phyloP scores from a whole-genome alignment of 1,140 invertebrate genomes.

The Camponotus pennsylvanicus region DNA sequence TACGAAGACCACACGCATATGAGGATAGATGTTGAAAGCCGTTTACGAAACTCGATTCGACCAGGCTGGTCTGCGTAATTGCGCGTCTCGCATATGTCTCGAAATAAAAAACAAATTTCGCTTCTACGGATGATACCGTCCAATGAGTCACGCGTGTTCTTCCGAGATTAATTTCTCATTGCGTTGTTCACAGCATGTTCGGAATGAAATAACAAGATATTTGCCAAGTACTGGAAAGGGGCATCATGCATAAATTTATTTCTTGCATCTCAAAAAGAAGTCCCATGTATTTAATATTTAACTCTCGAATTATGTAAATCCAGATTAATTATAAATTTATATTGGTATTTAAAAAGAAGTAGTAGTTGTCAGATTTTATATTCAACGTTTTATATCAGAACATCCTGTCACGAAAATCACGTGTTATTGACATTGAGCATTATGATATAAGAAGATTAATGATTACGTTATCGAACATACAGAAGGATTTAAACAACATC shows the following conservation, averaged over 20 bases:
- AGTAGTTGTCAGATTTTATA: background rate
- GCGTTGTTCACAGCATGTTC: background rate
- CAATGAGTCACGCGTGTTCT: conserved; percentile 22
- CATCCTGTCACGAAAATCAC: background rate
- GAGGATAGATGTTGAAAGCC: conserved; percentile 66
- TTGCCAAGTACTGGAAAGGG: too few relatives aligned
- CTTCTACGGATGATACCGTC: background rate
- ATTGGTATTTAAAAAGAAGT: background rate
- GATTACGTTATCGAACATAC: background rate
- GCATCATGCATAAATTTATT: too few relatives aligned
- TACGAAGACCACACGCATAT: conserved; percentile 72
- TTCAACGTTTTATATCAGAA: background rate
- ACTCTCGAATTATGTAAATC: background rate
- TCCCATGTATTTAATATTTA: background rate
- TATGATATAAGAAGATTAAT: background rate
- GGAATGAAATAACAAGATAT: background rate
- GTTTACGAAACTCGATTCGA: conserved; percentile 73
- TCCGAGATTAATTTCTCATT: background rate
- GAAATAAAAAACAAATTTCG: conserved; percentile 50
- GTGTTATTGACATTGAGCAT: background rate
- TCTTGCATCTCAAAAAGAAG: too few relatives aligned
- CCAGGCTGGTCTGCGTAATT: conserved; percentile 62
- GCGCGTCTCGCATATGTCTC: conserved; percentile 60
- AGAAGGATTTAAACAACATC: conserved; percentile 10
- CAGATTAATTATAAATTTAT: background rate